phyloP scores from a whole-genome alignment of 2,113 vertebrate species.

The Corythaixoides concolor region DNA sequence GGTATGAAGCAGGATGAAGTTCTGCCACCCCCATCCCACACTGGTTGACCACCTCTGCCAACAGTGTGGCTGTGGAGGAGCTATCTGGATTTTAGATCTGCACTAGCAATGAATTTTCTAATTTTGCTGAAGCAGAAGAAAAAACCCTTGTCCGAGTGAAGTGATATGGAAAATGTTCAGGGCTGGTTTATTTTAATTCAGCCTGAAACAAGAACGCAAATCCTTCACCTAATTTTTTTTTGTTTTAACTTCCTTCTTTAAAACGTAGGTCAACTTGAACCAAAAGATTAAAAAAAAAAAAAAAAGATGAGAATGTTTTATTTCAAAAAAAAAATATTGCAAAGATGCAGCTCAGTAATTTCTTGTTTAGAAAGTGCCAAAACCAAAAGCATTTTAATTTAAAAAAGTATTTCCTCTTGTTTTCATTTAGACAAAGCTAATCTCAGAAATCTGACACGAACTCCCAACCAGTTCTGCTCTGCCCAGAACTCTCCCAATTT shows the following conservation, averaged over 20 bases:
- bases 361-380: neutral
- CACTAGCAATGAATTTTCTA: slow-evolving; percentile 4
- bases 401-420: neutral
- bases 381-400: neutral
- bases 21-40: neutral
- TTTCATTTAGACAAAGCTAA: neutral
- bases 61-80: neutral
- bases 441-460: neutral
- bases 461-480: neutral
- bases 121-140: slow-evolving; percentile 31
- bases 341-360: neutral
- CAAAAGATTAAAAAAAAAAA: neutral
- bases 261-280: neutral
- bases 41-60: neutral
- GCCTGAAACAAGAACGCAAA: neutral
- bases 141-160: slow-evolving; percentile 18
- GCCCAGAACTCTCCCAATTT: neutral
- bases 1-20: neutral
- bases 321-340: neutral
- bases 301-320: neutral
- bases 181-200: neutral
- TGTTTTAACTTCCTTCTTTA: neutral
- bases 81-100: slow-evolving; percentile 27
- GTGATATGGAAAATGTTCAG: slow-evolving; percentile 18
- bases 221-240: neutral